A percentile compares a stretch with the other conserved stretches of the same genome.
Evolutionary conservation across 2,888 invertebrate genomes (phyloP).

Genomic region (Folsomia manolachei): DNA sequence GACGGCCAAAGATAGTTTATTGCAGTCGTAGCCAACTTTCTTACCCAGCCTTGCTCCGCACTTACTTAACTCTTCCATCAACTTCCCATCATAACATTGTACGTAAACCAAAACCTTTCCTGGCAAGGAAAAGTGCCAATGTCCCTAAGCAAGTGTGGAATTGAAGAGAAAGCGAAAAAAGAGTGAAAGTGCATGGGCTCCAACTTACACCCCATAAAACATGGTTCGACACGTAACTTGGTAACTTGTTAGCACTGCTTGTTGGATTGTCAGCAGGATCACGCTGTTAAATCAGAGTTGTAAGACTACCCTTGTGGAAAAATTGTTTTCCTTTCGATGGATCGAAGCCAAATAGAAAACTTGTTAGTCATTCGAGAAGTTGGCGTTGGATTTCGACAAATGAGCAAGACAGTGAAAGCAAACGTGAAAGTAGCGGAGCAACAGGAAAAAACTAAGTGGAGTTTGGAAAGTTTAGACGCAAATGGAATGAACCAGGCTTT

Average conservation of each 20-base stretch:
- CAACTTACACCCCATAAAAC: conserved; percentile 12
- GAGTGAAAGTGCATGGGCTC: neutral
- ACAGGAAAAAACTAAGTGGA: too few species aligned
- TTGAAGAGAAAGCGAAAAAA: conserved; percentile 9
- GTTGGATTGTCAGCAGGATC: too few species aligned
- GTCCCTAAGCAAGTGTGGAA: conserved; percentile 11
- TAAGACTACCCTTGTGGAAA: conserved; percentile 6
- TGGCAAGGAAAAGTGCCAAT: conserved; percentile 2
- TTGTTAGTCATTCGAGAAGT: neutral
- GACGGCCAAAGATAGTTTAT: neutral
- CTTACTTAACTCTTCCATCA: conserved; percentile 11
- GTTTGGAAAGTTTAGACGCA: too few species aligned
- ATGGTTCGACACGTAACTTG: conserved; percentile 4
- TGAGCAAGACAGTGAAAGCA: neutral
- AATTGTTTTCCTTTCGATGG: conserved; percentile 10
- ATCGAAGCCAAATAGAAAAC: conserved; percentile 4
- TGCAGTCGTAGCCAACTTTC: neutral
- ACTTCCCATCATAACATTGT: neutral
- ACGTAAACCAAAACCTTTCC: conserved; percentile 13
- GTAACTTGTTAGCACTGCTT: conserved; percentile 7
- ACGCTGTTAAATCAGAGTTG: conserved; percentile 10
- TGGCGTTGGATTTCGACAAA: neutral
- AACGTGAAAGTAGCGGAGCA: too few species aligned
- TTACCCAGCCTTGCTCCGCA: conserved; percentile 1
- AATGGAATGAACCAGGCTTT: too few species aligned